phyloP scores from a whole-genome alignment of 2,888 invertebrate species.

The Tromatobia lineatoria region DNA sequence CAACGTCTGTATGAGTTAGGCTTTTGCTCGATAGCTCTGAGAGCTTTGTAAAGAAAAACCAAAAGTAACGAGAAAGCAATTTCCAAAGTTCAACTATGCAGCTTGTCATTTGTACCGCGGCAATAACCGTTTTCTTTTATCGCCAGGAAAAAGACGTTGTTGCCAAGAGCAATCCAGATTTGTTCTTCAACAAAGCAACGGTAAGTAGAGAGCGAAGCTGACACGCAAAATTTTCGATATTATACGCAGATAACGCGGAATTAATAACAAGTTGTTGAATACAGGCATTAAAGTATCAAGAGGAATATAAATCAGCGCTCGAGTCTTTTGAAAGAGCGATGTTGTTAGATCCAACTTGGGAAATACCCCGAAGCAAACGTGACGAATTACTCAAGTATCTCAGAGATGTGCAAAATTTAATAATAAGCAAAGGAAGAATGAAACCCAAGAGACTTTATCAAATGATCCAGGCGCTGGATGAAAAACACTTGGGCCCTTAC shows the following conservation, averaged over 20 bases:
- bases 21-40: too few relatives aligned
- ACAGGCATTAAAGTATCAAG: conserved; percentile 92
- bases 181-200: conserved; percentile 94
- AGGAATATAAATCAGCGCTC: conserved; percentile 90
- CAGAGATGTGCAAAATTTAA: conserved; percentile 88
- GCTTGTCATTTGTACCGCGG: too few relatives aligned
- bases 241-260: neutral
- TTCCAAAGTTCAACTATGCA: too few relatives aligned
- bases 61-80: too few relatives aligned
- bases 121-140: too few relatives aligned
- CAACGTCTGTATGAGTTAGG: neutral
- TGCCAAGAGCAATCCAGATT: conserved; percentile 91
- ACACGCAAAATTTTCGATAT: neutral
- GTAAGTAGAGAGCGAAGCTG: conserved; percentile 87
- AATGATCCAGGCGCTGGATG: conserved; percentile 89
- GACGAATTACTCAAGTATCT: conserved; percentile 89
- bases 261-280: conserved; percentile 26
- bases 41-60: too few relatives aligned
- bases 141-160: conserved; percentile 90
- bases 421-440: conserved; percentile 90
- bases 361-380: conserved; percentile 88
- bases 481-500: conserved; percentile 91
- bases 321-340: conserved; percentile 90
- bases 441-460: conserved; percentile 91
- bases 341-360: conserved; percentile 92